Percentiles rank a stretch among this genome's conserved stretches.
Conservation (phyloP, 1,140 invertebrate species). For the Macrobrachium nipponense region DNA sequence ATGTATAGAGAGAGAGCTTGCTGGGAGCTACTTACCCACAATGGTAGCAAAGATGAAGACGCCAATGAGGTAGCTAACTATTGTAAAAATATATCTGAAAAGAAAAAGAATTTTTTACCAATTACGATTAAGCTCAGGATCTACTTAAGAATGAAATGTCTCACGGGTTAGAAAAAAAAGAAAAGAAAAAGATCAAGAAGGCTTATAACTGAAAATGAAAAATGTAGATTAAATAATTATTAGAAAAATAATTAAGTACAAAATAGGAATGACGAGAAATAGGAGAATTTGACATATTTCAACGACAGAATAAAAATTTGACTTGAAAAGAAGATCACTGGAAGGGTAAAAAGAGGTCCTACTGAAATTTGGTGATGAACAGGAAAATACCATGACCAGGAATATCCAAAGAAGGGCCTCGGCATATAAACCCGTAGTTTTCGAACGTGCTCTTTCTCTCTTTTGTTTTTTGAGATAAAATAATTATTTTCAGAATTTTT, state of each 20-base stretch:
- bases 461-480: neutral
- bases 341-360: neutral
- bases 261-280: too few relatives aligned
- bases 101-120: conserved; percentile 56
- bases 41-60: conserved; percentile 99
- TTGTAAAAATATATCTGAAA: conserved; percentile 95
- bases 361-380: neutral
- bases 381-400: neutral
- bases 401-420: conserved; percentile 23
- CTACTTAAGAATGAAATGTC: neutral
- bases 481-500: neutral
- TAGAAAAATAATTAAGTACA: neutral
- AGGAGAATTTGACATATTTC: neutral
- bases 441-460: conserved; percentile 42
- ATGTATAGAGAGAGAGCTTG: neutral
- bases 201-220: neutral
- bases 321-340: neutral
- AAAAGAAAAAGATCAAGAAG: neutral
- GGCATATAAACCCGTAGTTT: conserved; percentile 60
- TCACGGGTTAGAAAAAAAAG: conserved; percentile 7
- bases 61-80: conserved; percentile 95
- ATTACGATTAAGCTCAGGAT: neutral
- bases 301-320: neutral
- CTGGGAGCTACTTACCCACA: conserved; percentile 77
- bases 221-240: neutral